These are phyloP conservation scores for Riparia riparia DNA, from an alignment of 2,113 vertebrate genomes.

Conservation along the genomic window DNA sequence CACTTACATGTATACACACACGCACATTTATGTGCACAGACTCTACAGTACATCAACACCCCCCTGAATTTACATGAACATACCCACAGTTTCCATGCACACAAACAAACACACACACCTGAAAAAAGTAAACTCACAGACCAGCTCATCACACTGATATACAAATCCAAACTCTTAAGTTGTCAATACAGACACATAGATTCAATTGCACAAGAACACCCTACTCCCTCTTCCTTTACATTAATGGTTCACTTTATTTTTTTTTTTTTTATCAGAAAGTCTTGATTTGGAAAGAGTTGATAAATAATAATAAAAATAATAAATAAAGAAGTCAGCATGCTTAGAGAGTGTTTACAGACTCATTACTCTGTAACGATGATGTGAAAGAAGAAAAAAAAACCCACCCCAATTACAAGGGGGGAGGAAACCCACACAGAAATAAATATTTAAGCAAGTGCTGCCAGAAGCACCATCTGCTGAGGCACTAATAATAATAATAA, in stretches of 20 bases:
- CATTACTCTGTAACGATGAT: slow-evolving; percentile 85
- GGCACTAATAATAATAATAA: slow-evolving; percentile 72
- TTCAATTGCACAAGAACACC: not conserved
- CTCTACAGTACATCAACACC: not conserved
- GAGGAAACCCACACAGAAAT: slow-evolving; percentile 86
- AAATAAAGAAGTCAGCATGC: slow-evolving; percentile 66
- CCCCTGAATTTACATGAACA: not conserved
- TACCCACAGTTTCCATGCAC: not conserved
- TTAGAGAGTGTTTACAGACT: slow-evolving; percentile 83
- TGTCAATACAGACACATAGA: not conserved
- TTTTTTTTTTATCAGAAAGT: not conserved
- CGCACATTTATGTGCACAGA: not conserved
- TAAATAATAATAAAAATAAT: slow-evolving; percentile 74
- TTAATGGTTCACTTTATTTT: not conserved
- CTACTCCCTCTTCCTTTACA: not conserved
- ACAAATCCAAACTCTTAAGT: not conserved
- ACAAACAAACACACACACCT: not conserved
- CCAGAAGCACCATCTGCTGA: slow-evolving; percentile 92
- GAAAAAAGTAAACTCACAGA: not conserved
- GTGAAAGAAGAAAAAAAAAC: slow-evolving; percentile 78
- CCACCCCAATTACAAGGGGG: slow-evolving; percentile 82
- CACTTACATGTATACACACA: not conserved
- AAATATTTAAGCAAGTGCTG: slow-evolving; percentile 89
- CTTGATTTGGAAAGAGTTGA: slow-evolving; percentile 47
- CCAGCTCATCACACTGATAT: not conserved